These are phyloP conservation scores for Polymixis lichenea DNA, from an alignment of 2,888 invertebrate species.

Conservation along the genomic window DNA sequence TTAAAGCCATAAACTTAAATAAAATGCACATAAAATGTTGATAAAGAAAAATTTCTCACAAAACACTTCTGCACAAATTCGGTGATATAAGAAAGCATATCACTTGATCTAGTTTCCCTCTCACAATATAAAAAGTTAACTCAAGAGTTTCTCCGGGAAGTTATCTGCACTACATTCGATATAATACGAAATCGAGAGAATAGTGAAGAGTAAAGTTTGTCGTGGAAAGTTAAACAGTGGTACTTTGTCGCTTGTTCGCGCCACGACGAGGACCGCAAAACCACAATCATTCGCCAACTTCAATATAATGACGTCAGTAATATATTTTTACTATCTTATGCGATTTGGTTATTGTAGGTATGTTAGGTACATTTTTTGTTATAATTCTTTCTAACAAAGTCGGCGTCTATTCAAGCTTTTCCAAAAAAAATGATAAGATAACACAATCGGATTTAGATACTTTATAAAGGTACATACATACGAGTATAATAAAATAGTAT, in stretches of 20 bases:
- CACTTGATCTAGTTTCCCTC: conserved; percentile 68
- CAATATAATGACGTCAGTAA: conserved; percentile 66
- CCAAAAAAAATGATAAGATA: neutral
- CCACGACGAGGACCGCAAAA: conserved; percentile 67
- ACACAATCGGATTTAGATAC: neutral
- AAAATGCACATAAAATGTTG: conserved; percentile 13
- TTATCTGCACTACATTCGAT: conserved; percentile 73
- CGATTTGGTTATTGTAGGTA: neutral
- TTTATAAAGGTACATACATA: too few relatives aligned
- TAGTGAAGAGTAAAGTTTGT: conserved; percentile 77
- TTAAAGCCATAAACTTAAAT: neutral
- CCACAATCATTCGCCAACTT: conserved; percentile 74
- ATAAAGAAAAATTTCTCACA: conserved; percentile 3
- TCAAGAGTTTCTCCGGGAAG: conserved; percentile 68
- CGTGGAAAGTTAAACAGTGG: conserved; percentile 77
- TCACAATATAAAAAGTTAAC: conserved; percentile 71
- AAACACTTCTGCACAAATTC: conserved; percentile 40
- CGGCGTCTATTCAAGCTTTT: neutral
- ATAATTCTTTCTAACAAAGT: neutral
- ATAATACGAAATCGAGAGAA: conserved; percentile 76
- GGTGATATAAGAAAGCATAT: conserved; percentile 59
- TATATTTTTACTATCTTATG: conserved; percentile 47
- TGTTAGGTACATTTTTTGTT: neutral
- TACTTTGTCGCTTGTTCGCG: conserved; percentile 73
- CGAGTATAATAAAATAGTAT: neutral